phyloP scores from a whole-genome alignment of 1,140 invertebrate genomes.

The Pogonomyrmex barbatus region DNA sequence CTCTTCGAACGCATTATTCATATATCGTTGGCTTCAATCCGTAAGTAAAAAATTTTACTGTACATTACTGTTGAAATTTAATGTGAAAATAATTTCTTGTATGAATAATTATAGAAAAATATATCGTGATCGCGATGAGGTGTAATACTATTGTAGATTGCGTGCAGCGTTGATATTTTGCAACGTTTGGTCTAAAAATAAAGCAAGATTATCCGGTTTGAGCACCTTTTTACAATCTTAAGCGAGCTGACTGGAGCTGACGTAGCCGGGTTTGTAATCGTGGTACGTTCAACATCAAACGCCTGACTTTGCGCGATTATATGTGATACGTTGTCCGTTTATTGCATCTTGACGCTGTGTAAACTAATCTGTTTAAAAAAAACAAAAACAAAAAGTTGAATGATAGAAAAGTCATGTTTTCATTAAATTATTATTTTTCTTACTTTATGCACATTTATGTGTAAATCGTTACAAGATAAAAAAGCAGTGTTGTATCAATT shows the following conservation, averaged over 20 bases:
- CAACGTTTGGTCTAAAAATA: not conserved
- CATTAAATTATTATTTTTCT: not conserved
- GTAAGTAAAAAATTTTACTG: conserved; percentile 41
- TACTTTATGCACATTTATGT: not conserved
- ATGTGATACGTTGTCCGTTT: not conserved
- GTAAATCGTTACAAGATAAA: conserved; percentile 16
- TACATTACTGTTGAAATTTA: not conserved
- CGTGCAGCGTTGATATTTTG: not conserved
- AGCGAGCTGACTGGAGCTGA: conserved; percentile 30
- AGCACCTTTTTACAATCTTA: not conserved
- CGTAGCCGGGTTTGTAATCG: conserved; percentile 27
- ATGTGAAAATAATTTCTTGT: not conserved
- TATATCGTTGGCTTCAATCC: not conserved
- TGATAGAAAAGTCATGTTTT: not conserved
- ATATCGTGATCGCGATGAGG: not conserved
- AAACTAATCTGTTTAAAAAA: not conserved
- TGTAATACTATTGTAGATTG: not conserved
- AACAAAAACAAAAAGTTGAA: not conserved
- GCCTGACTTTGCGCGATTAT: conserved; percentile 48
- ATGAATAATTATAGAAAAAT: not conserved
- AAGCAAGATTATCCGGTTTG: conserved; percentile 14
- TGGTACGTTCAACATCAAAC: conserved; percentile 4
- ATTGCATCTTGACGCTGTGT: not conserved
- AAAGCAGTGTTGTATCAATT: conserved; percentile 81
- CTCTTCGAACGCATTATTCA: conserved; percentile 8